Conservation (phyloP, 1,140 invertebrate species). For the Melipona quadrifasciata region DNA sequence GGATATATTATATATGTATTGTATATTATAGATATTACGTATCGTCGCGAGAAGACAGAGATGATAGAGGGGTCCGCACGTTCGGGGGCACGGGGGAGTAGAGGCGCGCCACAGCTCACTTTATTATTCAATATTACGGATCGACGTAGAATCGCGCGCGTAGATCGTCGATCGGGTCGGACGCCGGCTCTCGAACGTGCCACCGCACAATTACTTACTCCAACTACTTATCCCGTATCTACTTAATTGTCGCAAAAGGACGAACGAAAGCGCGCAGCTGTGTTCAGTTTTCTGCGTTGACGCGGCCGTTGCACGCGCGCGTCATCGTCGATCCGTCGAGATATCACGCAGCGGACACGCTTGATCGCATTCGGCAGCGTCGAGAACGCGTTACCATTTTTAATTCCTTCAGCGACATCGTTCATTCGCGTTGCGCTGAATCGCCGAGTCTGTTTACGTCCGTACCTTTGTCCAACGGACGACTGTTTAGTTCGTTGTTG, state of each 20-base stretch:
- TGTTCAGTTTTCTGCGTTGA: not conserved
- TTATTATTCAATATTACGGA: not conserved
- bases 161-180: not conserved
- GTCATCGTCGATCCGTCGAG: constrained; percentile 2
- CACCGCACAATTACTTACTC: constrained; percentile 70
- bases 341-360: not conserved
- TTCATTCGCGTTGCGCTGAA: not conserved
- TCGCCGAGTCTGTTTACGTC: constrained; percentile 13
- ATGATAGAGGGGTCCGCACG: constrained; percentile 21
- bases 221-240: constrained; percentile 67
- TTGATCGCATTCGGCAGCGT: not conserved
- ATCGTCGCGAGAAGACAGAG: constrained; percentile 62
- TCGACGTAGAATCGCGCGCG: not conserved
- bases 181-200: constrained; percentile 27
- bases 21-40: constrained; percentile 62
- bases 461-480: not conserved
- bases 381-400: not conserved
- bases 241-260: constrained; percentile 71
- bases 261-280: constrained; percentile 32
- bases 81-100: constrained; percentile 24
- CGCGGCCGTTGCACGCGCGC: constrained; percentile 10
- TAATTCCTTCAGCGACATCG: not conserved
- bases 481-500: not conserved
- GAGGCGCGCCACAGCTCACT: not conserved
- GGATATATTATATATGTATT: constrained; percentile 75